phyloP scores from a whole-genome alignment of 2,888 invertebrate species.

The Spilosoma lubricipeda region DNA sequence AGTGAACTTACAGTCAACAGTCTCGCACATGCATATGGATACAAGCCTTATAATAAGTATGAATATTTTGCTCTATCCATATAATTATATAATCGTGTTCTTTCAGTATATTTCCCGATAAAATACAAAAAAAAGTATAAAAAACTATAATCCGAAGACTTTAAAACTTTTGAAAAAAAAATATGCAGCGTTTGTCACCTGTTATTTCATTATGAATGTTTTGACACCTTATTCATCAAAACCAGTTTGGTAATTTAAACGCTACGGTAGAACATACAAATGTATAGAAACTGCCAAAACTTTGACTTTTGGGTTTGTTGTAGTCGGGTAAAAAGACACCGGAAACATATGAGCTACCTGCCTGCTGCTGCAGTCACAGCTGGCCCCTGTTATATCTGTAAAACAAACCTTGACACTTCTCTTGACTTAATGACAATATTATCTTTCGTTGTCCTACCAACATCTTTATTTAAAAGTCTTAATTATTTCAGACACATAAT shows the following conservation, averaged over 20 bases:
- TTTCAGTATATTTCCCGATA: background rate
- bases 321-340: background rate
- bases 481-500: slow-evolving; percentile 82
- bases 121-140: too few species aligned
- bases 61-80: background rate
- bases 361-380: too few species aligned
- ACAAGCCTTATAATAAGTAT: slow-evolving; percentile 80
- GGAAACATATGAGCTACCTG: background rate
- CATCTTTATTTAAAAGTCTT: background rate
- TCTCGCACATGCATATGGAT: slow-evolving; percentile 92
- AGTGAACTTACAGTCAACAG: slow-evolving; percentile 96
- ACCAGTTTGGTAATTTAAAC: too few species aligned
- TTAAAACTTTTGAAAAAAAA: too few species aligned
- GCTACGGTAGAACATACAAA: too few species aligned
- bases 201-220: too few species aligned
- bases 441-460: background rate
- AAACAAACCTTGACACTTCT: too few species aligned
- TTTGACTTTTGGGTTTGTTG: too few species aligned
- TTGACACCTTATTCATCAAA: too few species aligned
- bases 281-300: too few species aligned
- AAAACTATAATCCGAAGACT: too few species aligned
- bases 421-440: background rate
- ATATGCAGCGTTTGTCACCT: too few species aligned
- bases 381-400: background rate
- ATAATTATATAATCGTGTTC: background rate